Percentiles rank a stretch among this genome's conserved stretches.
Evolutionary conservation across 2,113 vertebrate species (phyloP).

Genomic region (Nannospalax galili): DNA sequence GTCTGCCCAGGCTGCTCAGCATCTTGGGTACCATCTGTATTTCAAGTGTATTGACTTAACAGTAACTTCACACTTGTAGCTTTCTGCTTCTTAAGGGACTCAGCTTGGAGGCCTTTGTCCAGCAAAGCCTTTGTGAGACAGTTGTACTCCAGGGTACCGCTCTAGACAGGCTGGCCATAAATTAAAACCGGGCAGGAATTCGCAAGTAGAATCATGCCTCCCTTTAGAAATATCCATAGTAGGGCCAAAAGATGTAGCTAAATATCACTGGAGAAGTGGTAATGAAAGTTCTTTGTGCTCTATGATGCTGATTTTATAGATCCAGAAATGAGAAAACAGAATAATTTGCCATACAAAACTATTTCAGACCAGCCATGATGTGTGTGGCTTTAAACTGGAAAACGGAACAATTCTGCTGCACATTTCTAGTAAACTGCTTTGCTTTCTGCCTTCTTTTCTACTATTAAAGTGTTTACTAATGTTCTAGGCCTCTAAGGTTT

Average conservation of each 20-base stretch:
- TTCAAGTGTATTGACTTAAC: neutral
- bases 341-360: neutral
- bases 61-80: neutral
- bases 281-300: neutral
- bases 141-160: neutral
- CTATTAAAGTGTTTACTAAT: neutral
- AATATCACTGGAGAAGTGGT: neutral
- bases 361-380: neutral
- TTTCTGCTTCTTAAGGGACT: neutral
- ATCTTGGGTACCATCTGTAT: neutral
- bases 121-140: neutral
- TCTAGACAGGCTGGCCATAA: neutral
- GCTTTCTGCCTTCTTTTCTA: neutral
- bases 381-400: neutral
- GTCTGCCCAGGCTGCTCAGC: neutral
- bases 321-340: constrained; percentile 10
- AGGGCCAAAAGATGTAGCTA: neutral
- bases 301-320: neutral
- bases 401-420: neutral
- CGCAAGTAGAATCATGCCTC: constrained; percentile 33
- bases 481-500: constrained; percentile 11
- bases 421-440: neutral
- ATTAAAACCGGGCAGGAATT: constrained; percentile 18
- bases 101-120: neutral
- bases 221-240: constrained; percentile 32